Evolutionary conservation across 2,113 vertebrate genomes (phyloP).

Genomic region (Edolisoma coerulescens): DNA sequence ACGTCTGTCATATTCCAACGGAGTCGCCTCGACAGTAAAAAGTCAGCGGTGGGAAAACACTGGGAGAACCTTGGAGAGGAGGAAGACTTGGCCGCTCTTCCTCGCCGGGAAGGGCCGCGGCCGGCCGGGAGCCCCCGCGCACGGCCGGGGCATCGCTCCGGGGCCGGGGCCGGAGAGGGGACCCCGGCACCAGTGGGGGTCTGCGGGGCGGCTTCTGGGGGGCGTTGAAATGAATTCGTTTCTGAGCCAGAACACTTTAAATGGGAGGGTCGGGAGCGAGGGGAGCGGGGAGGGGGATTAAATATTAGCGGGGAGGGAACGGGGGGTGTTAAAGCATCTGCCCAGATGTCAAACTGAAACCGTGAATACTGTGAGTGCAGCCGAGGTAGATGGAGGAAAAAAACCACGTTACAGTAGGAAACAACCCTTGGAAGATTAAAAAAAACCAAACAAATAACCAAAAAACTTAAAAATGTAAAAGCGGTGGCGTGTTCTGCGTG

Average conservation of each 20-base stretch:
- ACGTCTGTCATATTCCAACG: conserved; percentile 1
- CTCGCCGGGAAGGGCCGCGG: neutral
- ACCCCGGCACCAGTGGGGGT: neutral
- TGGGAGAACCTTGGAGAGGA: neutral
- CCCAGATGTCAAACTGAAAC: conserved; percentile 41
- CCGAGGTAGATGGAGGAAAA: conserved; percentile 90
- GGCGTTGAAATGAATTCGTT: conserved; percentile 28
- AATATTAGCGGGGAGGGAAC: neutral
- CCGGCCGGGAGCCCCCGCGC: neutral
- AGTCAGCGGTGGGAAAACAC: neutral
- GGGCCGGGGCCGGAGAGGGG: neutral
- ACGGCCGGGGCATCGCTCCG: rapidly evolving
- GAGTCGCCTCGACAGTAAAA: neutral
- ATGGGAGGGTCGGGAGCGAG: neutral
- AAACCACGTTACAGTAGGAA: conserved; percentile 60
- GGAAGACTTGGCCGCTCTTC: neutral
- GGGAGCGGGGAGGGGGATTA: neutral
- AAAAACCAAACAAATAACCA: neutral
- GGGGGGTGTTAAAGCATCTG: conserved; percentile 45
- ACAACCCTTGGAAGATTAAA: conserved; percentile 12
- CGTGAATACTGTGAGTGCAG: conserved; percentile 82
- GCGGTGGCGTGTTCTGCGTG: neutral
- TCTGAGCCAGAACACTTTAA: conserved; percentile 59
- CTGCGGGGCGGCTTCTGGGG: neutral
- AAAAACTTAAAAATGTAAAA: neutral